phyloP scores from a whole-genome alignment of 64 coral and sea anemone genomes.

The Porites australiensis region DNA sequence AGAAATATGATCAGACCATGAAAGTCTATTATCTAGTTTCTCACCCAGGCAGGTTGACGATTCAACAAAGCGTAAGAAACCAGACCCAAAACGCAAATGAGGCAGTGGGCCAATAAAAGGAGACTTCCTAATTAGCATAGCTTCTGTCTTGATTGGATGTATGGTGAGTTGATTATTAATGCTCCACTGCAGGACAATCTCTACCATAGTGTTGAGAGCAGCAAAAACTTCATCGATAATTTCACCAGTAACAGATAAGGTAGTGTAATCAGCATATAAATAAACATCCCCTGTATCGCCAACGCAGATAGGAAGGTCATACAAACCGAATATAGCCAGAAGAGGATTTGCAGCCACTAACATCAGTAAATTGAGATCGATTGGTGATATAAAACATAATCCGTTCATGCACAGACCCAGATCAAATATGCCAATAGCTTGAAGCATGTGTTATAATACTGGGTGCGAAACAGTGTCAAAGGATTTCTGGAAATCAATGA shows the following conservation, averaged over 20 bases:
- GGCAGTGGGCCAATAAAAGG: neutral
- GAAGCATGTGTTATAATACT: neutral
- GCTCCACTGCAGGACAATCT: neutral
- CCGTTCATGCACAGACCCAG: conserved; percentile 9
- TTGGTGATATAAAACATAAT: conserved; percentile 19
- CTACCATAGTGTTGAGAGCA: neutral
- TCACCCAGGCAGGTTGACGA: neutral
- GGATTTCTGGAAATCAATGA: conserved; percentile 16
- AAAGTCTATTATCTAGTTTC: neutral
- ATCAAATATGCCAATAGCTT: conserved; percentile 5
- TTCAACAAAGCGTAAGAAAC: neutral
- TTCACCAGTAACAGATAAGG: neutral
- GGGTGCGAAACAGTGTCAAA: conserved; percentile 11
- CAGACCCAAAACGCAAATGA: neutral
- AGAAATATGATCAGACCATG: neutral
- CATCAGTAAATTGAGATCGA: neutral
- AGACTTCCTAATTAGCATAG: neutral
- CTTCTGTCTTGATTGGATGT: conserved; percentile 2
- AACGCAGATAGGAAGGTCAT: neutral
- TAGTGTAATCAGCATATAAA: neutral
- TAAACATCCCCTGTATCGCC: neutral
- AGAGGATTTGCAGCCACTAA: neutral
- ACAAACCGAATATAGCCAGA: neutral
- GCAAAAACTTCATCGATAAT: neutral
- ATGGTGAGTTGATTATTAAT: neutral